Evolutionary conservation across 1,140 invertebrate species (phyloP).

Genomic region (Coptotermes formosanus): DNA sequence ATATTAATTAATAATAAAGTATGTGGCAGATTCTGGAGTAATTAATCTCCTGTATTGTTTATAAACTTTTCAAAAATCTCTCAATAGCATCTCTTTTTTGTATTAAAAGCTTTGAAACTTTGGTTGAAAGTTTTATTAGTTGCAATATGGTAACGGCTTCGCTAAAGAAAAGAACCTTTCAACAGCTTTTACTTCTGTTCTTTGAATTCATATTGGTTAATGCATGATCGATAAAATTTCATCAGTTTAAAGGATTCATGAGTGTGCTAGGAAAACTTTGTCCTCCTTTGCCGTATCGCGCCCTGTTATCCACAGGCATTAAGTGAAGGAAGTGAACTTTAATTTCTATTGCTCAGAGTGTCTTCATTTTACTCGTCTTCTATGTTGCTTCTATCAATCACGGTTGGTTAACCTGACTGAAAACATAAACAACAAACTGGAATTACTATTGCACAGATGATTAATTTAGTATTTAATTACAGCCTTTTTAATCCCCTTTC

Average conservation of each 20-base stretch:
- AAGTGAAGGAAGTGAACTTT: too few species aligned
- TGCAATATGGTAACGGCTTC: neutral
- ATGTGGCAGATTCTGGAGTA: conserved; percentile 13
- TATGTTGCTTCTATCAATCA: neutral
- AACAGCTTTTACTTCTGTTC: neutral
- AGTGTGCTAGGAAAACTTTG: neutral
- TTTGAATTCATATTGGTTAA: conserved; percentile 10
- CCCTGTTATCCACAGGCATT: too few species aligned
- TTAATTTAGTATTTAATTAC: neutral
- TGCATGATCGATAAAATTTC: neutral
- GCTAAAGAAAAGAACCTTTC: neutral
- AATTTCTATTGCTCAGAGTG: neutral
- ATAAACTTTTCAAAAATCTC: conserved; percentile 12
- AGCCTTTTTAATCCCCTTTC: neutral
- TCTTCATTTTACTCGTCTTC: neutral
- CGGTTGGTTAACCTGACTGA: neutral
- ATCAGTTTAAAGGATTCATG: neutral
- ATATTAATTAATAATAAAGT: conserved; percentile 20
- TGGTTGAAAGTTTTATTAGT: conserved; percentile 14
- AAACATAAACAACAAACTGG: neutral
- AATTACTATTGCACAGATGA: neutral
- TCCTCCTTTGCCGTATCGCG: neutral
- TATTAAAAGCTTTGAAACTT: neutral
- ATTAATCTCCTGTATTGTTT: conserved; percentile 19
- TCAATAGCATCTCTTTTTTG: conserved; percentile 3